Evolutionary conservation across 2,113 vertebrate genomes (phyloP), one percentile per base, ranked within the genome.

Genomic region (Oreochromis tanganicae): DNA sequence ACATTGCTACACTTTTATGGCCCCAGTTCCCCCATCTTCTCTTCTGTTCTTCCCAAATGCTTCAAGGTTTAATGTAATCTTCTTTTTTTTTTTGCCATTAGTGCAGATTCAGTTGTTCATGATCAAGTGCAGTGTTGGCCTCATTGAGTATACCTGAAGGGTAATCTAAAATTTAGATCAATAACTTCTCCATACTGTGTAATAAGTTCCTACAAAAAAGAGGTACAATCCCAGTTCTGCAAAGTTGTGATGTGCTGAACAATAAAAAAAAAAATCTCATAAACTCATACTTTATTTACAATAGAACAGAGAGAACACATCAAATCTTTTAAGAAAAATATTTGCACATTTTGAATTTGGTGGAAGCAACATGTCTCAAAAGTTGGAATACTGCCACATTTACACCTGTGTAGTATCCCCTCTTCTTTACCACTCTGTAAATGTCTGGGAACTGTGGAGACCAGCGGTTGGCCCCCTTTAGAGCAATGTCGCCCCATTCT

Each of bases 121-220:
- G 10, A 48, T 75, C 14, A 27, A 48, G 68, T 48, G 24, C 2
- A 48, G 4, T 29, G 24, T 24, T 19, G 14, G 21, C 43, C 10
- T 19, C 10, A 38, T 21, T 85, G 46, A 75, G 32, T 41, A 2
- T 41, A 79, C 6, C n/a, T 43, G 63, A 57, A 66, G 59, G 34
- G 4, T 27, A 57, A 81, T 12, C 5, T 12, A 17, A 59, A 57
- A 32, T 80, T 29, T 12, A 36, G 17, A 78, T 11, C 56, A 80
- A 29, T 13, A 82, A 73, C 43, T 66, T 88, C 82, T 86, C 57
- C 41, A 13, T 4, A 29, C 7, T 43, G 55, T 9, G n/a, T 82
- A 68, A 29, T 79, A 78, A 88, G 55, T 88, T 92, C 52, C 75
- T 43, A 78, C 1, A 17, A 61, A 91, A 90, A 85, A 79, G 80